phyloP scores from a whole-genome alignment of 2,888 invertebrate species.

The Hemistola chrysoprasaria region DNA sequence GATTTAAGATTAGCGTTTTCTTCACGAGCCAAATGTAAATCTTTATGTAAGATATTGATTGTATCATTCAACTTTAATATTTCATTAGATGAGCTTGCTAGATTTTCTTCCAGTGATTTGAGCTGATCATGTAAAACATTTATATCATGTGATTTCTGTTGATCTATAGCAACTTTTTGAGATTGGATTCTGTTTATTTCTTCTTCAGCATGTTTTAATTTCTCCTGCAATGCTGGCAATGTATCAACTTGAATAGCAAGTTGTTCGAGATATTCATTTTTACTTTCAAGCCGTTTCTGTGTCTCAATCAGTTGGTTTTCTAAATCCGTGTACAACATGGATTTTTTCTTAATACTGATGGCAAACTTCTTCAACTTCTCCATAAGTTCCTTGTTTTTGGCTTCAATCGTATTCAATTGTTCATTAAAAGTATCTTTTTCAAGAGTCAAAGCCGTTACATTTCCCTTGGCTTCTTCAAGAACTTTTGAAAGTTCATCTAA shows the following conservation, averaged over 20 bases:
- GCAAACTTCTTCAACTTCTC: constrained; percentile 92
- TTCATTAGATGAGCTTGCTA: constrained; percentile 44
- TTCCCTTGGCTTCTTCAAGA: constrained; percentile 64
- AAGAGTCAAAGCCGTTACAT: constrained; percentile 56
- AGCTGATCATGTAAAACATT: constrained; percentile 46
- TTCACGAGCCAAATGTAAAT: constrained; percentile 47
- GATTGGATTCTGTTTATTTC: constrained; percentile 57
- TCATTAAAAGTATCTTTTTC: constrained; percentile 67
- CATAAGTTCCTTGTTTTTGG: constrained; percentile 85
- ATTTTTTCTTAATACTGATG: constrained; percentile 88
- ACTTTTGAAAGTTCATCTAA: constrained; percentile 70
- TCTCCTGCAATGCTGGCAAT: constrained; percentile 61
- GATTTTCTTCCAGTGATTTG: constrained; percentile 43
- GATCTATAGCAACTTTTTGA: constrained; percentile 50
- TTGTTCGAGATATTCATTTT: constrained; percentile 58
- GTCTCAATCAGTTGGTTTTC: constrained; percentile 75
- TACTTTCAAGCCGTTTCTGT: constrained; percentile 55
- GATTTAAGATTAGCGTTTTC: constrained; percentile 50
- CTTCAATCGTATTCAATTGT: constrained; percentile 69
- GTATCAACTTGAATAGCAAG: constrained; percentile 58
- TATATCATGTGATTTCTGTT: constrained; percentile 51
- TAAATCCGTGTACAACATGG: constrained; percentile 83
- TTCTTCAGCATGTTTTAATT: constrained; percentile 64
- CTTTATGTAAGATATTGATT: constrained; percentile 45
- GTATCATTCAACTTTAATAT: constrained; percentile 46